Evolutionary conservation across 2,113 vertebrate species (phyloP), one percentile per base, ranked within the genome.

Genomic region (Jaculus jaculus): DNA sequence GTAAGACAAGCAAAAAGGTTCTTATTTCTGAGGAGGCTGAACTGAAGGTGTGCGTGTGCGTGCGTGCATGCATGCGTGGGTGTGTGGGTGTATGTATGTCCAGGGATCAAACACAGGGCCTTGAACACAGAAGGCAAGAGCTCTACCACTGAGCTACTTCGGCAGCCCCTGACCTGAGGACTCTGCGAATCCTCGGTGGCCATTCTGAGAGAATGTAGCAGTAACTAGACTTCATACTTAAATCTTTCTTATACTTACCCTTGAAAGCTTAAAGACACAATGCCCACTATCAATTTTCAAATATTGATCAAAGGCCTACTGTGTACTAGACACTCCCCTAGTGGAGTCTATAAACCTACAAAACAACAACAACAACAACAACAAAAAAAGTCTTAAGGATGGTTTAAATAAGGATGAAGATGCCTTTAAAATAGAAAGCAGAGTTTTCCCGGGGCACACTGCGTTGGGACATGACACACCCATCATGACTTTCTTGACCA

Each of bases 401-500:
- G 7, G 63, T 54, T 58, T 75, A 91, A 84, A 37, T 79, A 74
- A 91, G 13, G 63, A 54, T 34, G 47, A 73, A 81, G 66, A 89
- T 28, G 51, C 0, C 75, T 90, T 90, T 39, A 60, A 91, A 80
- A 91, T 9, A 82, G 60, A 73, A 87, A 85, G 82, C 32, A 82
- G 20, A 75, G 3, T 39, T 23, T 47, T 16, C 3, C 17, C 26
- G 68, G 77, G 34, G 65, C 34, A 9, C 2, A 21, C n/a, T 30
- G 51, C 3, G 15, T 15, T 69, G 11, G 60, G 84, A 39, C 16
- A 71, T 37, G 37, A 87, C n/a, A 34, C 15, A 72, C 1, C 34
- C 18, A 54, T 21, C 32, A 21, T 79, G 37, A 24, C 30, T 85
- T 84, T 32, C 61, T 89, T 89, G 42, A 34, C 34, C 24, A 54